These are phyloP conservation scores for Agrotis segetum DNA, from an alignment of 2,888 invertebrate genomes.

Conservation along the genomic window DNA sequence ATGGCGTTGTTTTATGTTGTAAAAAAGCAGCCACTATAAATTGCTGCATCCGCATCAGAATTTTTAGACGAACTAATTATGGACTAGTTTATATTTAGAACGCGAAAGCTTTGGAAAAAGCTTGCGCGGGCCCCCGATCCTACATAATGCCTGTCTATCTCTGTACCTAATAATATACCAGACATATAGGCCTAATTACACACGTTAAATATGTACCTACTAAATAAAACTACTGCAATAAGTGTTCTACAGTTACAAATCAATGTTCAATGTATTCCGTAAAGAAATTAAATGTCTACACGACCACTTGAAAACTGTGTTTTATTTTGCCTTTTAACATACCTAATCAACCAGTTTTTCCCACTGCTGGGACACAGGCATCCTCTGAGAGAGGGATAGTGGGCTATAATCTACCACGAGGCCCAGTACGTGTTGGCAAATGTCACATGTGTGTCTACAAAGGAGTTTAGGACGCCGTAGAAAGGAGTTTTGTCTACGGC, in stretches of 20 bases:
- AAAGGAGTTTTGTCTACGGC: too few species aligned
- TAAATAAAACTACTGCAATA: conserved; percentile 6
- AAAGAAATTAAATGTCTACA: conserved; percentile 24
- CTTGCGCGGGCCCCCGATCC: too few species aligned
- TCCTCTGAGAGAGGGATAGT: neutral
- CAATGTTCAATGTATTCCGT: conserved; percentile 20
- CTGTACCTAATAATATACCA: neutral
- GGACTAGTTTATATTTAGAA: too few species aligned
- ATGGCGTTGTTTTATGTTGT: neutral
- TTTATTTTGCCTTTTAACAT: conserved; percentile 3
- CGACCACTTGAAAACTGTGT: neutral
- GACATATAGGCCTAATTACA: neutral
- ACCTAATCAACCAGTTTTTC: neutral
- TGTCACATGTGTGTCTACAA: too few species aligned
- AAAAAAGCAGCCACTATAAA: too few species aligned
- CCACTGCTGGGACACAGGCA: neutral
- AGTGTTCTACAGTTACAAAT: conserved; percentile 22
- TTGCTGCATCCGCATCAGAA: too few species aligned
- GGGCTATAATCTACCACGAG: neutral
- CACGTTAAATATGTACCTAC: neutral
- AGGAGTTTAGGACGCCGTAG: too few species aligned
- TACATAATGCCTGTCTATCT: too few species aligned
- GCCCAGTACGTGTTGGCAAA: neutral
- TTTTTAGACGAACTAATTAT: too few species aligned
- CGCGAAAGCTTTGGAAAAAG: too few species aligned